phyloP scores from a whole-genome alignment of 2,888 invertebrate species.

The Leptopilina myrica region DNA sequence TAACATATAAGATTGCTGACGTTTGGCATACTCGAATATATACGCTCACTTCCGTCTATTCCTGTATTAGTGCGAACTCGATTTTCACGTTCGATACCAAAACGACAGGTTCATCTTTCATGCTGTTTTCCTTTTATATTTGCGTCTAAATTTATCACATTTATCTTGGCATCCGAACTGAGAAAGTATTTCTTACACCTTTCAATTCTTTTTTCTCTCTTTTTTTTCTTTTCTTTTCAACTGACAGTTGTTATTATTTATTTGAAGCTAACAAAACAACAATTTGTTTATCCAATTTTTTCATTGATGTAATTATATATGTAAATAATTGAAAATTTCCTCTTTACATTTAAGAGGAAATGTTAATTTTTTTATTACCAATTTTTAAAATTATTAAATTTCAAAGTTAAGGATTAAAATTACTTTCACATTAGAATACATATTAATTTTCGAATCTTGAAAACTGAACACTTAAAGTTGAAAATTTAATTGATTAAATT shows the following conservation, averaged over 20 bases:
- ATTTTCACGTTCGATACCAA: not conserved
- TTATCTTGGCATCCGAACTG: not conserved
- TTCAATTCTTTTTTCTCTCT: not conserved
- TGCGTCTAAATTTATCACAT: not conserved
- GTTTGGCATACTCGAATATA: not conserved
- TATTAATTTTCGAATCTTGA: no score
- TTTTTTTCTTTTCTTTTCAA: not conserved
- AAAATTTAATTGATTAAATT: no score
- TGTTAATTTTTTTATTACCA: no score
- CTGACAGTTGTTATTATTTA: not conserved
- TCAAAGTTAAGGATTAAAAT: no score
- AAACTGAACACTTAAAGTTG: no score
- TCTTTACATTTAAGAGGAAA: no score
- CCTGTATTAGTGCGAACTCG: not conserved
- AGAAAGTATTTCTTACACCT: not conserved
- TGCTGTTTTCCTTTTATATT: not conserved
- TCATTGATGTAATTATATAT: conserved; percentile 1
- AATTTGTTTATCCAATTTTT: not conserved
- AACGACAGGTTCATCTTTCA: conserved; percentile 39
- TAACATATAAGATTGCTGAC: conserved; percentile 44
- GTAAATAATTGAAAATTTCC: not conserved
- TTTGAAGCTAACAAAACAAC: no score
- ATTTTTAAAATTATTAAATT: no score
- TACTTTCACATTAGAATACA: no score
- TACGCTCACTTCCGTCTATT: conserved; percentile 29